Base-by-base conservation (phyloP, 1,140 invertebrate species). In the Pygmarrhopalites habei region DNA sequence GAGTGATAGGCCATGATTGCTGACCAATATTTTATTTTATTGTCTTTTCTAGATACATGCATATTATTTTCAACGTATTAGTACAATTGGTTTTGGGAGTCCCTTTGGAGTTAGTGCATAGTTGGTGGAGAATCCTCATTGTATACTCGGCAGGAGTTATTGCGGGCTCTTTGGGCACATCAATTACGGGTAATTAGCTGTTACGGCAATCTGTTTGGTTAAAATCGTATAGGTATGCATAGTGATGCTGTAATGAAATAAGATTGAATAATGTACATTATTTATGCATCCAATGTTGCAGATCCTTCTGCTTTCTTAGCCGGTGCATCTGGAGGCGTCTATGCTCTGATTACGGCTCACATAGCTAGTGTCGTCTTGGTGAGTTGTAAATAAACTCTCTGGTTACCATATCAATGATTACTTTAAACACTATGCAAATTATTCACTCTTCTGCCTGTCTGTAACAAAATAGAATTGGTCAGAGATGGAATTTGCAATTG, bases 311-410 rank as follows among this genome's bases (percentile, higher is more conserved):
- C 92, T 1, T 92, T 82, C 70, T 77, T 98, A 3, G 94, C 92
- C 14, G 95, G 95, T 25, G 95, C 95, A 7, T 95, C 92, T 41
- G 95, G 93, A 14, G 95, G 66, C 19, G 94, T 95, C 0, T 98
- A 98, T 76, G 90, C 95, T 4, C 72, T 98, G 5, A 90, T 98
- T 23, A 87, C 94, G 0, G 95, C 94, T 15, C 95, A 99, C 74
- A 82, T 98, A 46, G 91, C 95, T 17, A 95, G 90, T 23, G 89
- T 98, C 41, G 84, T 97, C 65, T 86, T 97, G 84, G 90, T 91
- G 76, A 80, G 74, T 63, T 58, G 19, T 66, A n/a, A n/a, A n/a
- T n/a, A n/a, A n/a, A n/a, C n/a, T n/a, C n/a, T n/a, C n/a, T n/a
- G n/a, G n/a, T n/a, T n/a, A n/a, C n/a, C n/a, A n/a, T n/a, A n/a